Conservation (phyloP, 2,113 vertebrate species). For the Motacilla alba region DNA sequence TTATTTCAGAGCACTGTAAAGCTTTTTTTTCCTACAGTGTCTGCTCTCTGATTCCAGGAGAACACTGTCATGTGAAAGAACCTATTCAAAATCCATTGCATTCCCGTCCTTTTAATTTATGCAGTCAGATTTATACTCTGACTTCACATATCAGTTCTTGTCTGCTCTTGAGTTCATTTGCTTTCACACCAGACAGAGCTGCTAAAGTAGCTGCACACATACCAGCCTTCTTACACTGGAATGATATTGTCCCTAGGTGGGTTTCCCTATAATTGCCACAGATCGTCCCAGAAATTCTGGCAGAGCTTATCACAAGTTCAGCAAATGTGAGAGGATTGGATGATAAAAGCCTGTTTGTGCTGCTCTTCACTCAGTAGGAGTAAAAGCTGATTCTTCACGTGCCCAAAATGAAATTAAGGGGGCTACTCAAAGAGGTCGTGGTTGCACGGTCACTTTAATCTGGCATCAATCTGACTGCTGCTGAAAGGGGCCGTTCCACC, state of each 20-base stretch:
- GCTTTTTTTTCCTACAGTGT: conserved; percentile 20
- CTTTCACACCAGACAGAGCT: conserved; percentile 50
- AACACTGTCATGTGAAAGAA: conserved; percentile 60
- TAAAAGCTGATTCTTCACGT: conserved; percentile 26
- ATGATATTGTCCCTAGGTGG: conserved; percentile 47
- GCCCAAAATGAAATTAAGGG: conserved; percentile 51
- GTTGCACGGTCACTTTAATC: conserved; percentile 47
- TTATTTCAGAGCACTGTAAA: conserved; percentile 58
- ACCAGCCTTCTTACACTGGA: conserved; percentile 24
- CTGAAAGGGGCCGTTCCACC: conserved; percentile 12
- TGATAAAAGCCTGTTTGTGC: conserved; percentile 49
- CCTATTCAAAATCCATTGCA: conserved; percentile 63
- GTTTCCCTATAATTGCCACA: conserved; percentile 32
- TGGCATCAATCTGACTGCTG: conserved; percentile 43
- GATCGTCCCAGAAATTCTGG: conserved; percentile 44
- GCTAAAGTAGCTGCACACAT: conserved; percentile 29
- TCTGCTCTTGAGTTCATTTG: conserved; percentile 46
- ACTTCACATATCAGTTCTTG: conserved; percentile 61
- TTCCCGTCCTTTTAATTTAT: conserved; percentile 59
- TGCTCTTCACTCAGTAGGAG: neutral
- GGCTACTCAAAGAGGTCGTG: conserved; percentile 34
- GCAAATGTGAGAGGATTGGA: neutral
- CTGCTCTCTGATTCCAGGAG: conserved; percentile 56
- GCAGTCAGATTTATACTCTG: conserved; percentile 31
- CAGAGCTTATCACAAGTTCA: conserved; percentile 36